Evolutionary conservation across 2,888 invertebrate species (phyloP).

Genomic region (Drosophila mayaguana): DNA sequence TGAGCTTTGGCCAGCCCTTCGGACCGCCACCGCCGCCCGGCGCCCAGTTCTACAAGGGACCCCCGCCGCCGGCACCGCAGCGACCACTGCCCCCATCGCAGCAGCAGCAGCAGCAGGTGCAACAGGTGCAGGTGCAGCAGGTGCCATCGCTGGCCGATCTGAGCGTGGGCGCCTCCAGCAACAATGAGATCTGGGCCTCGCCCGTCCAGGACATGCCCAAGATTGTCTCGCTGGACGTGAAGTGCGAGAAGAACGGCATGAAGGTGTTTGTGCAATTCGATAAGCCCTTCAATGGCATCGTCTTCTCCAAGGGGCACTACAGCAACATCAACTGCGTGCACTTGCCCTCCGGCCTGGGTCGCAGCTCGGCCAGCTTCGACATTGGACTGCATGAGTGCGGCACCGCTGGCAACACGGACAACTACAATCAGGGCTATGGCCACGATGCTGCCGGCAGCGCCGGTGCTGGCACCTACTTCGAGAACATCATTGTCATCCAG

Average conservation of each 20-base stretch:
- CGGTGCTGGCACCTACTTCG: constrained; percentile 96
- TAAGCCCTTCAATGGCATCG: constrained; percentile 97
- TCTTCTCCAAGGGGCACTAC: constrained; percentile 97
- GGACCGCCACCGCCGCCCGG: constrained; percentile 86
- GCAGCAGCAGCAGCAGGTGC: constrained; percentile 41
- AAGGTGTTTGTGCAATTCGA: constrained; percentile 97
- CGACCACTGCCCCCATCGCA: constrained; percentile 55
- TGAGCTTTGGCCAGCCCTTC: constrained; percentile 86
- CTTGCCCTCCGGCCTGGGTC: constrained; percentile 94
- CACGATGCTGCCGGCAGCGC: constrained; percentile 87
- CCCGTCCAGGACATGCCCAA: constrained; percentile 96
- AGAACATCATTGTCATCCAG: constrained; percentile 96
- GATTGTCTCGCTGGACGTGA: constrained; percentile 95
- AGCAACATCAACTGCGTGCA: constrained; percentile 97
- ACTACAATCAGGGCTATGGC: constrained; percentile 94
- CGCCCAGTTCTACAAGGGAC: constrained; percentile 89
- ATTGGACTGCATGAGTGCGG: constrained; percentile 96
- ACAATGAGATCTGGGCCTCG: constrained; percentile 93
- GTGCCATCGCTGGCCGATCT: constrained; percentile 80
- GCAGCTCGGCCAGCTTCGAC: constrained; percentile 94
- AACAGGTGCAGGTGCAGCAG: constrained; percentile 60
- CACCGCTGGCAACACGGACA: constrained; percentile 96
- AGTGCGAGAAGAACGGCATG: constrained; percentile 97
- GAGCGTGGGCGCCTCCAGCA: constrained; percentile 83
- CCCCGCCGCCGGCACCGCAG: constrained; percentile 85